Conservation (phyloP, 2,888 invertebrate genomes). For the Diadegma fenestrale region DNA sequence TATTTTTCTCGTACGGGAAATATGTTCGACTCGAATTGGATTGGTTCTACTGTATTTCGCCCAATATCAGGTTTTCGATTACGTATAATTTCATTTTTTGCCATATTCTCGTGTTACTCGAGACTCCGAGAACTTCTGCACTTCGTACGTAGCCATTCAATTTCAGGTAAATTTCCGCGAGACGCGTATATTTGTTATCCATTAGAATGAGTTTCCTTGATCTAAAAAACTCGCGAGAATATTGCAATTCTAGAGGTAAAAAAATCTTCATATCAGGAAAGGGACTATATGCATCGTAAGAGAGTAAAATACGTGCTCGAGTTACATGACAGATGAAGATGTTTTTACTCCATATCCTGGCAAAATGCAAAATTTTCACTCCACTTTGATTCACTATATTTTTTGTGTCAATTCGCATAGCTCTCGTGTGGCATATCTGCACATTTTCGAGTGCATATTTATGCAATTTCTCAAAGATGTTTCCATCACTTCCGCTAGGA, state of each 20-base stretch:
- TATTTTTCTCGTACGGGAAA: slow-evolving; percentile 8
- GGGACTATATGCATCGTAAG: slow-evolving; percentile 34
- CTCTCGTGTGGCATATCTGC: not conserved
- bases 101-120: not conserved
- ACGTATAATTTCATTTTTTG: not conserved
- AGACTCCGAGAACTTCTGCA: too few species aligned
- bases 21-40: slow-evolving; percentile 6
- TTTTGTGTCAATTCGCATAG: not conserved
- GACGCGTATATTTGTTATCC: slow-evolving; percentile 6
- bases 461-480: slow-evolving; percentile 8
- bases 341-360: not conserved
- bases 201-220: not conserved
- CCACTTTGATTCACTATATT: slow-evolving; percentile 16
- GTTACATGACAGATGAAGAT: slow-evolving; percentile 42
- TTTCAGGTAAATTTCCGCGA: not conserved
- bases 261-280: slow-evolving; percentile 10
- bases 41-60: not conserved
- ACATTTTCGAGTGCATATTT: not conserved
- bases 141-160: too few species aligned
- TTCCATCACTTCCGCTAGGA: slow-evolving; percentile 15
- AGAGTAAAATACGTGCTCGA: slow-evolving; percentile 40
- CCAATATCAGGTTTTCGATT: not conserved
- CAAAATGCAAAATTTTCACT: slow-evolving; percentile 29
- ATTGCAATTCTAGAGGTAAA: slow-evolving; percentile 20
- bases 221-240: not conserved